These are phyloP conservation scores for Choristoneura rosaceana DNA, from an alignment of 2,888 invertebrate species.

Conservation along the genomic window DNA sequence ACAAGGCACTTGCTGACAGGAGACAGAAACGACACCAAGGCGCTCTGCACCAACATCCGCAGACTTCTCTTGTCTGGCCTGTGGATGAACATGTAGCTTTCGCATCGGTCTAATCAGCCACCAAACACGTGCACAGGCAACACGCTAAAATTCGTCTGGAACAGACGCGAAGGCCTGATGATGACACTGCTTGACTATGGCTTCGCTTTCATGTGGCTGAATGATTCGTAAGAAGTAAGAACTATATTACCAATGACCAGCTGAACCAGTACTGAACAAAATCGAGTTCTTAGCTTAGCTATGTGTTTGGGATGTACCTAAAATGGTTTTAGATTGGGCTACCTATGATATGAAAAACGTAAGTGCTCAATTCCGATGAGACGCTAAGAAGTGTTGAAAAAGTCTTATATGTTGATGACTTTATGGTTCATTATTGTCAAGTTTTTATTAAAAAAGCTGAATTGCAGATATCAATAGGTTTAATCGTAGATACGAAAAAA, in stretches of 20 bases:
- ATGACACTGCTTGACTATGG: not conserved
- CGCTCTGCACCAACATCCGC: too few species aligned
- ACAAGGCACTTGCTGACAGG: too few species aligned
- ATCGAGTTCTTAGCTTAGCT: not conserved
- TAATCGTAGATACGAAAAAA: not conserved
- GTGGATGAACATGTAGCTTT: too few species aligned
- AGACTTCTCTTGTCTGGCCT: too few species aligned
- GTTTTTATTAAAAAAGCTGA: conserved; percentile 17
- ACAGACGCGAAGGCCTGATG: too few species aligned
- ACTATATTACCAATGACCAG: not conserved
- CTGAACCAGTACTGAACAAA: not conserved
- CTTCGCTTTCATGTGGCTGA: too few species aligned
- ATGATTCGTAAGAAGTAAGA: too few species aligned
- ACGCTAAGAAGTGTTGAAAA: not conserved
- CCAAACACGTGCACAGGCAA: too few species aligned
- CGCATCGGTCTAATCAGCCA: too few species aligned
- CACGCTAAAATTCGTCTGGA: too few species aligned
- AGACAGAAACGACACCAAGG: too few species aligned
- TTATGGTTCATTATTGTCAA: conserved; percentile 34
- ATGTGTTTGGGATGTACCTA: not conserved
- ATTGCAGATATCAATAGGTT: conserved; percentile 15
- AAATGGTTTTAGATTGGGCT: not conserved
- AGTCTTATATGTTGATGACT: not conserved
- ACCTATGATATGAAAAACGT: not conserved
- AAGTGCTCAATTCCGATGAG: not conserved